These are phyloP conservation scores for Patagioenas fasciata DNA, from an alignment of 2,113 vertebrate species.

Conservation along the genomic window DNA sequence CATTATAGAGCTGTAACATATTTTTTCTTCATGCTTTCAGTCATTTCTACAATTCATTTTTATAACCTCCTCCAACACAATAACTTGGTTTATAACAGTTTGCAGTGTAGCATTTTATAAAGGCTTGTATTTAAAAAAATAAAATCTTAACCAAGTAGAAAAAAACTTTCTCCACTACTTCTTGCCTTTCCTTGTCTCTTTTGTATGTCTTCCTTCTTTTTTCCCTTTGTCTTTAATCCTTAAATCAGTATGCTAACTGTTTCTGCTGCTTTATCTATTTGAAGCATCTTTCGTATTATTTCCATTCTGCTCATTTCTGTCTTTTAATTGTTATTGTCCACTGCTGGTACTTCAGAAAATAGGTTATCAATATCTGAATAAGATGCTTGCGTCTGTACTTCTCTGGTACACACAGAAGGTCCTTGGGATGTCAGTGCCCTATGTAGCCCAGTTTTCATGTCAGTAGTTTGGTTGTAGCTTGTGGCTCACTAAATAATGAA, in stretches of 20 bases:
- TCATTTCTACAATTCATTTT: conserved; percentile 24
- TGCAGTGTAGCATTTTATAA: conserved; percentile 26
- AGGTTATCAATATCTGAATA: neutral
- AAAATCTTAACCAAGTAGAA: neutral
- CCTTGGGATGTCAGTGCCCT: neutral
- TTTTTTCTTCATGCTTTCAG: conserved; percentile 5
- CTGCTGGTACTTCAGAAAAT: neutral
- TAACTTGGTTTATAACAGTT: conserved; percentile 23
- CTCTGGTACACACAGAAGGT: neutral
- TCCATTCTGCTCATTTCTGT: neutral
- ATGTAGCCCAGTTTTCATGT: neutral
- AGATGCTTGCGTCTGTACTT: neutral
- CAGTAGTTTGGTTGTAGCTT: neutral
- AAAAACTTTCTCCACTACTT: neutral
- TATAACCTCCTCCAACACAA: neutral
- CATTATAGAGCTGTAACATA: neutral
- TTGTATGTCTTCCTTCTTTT: neutral
- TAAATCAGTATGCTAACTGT: neutral
- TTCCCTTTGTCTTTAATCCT: neutral
- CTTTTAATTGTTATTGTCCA: neutral
- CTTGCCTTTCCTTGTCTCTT: neutral
- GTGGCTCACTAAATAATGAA: neutral
- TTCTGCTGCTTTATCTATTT: neutral
- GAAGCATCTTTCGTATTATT: neutral
- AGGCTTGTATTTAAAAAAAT: neutral